phyloP scores from a whole-genome alignment of 2,888 invertebrate genomes.

The Cataglyphis cursor region DNA sequence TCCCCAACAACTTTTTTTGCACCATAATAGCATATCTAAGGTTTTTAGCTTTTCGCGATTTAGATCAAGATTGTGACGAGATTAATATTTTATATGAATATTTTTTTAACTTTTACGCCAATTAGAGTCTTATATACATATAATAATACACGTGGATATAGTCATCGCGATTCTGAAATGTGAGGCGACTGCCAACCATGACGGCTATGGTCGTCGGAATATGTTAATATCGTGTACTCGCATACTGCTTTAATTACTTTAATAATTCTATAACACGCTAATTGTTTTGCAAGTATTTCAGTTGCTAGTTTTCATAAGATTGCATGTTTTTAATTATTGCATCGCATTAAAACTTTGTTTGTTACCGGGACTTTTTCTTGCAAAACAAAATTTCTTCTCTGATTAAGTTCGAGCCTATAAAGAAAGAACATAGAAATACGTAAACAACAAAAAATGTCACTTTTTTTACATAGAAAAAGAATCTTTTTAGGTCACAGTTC shows the following conservation, averaged over 20 bases:
- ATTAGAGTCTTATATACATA: neutral
- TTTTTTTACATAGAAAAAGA: conserved; percentile 2
- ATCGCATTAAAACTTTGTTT: conserved; percentile 24
- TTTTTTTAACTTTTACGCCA: neutral
- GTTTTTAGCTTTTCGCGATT: neutral
- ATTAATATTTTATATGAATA: neutral
- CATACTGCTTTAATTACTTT: conserved; percentile 13
- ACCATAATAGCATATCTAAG: neutral
- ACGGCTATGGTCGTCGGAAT: conserved; percentile 4
- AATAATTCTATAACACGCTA: conserved; percentile 28
- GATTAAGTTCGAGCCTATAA: conserved; percentile 10
- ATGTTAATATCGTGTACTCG: conserved; percentile 24
- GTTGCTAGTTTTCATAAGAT: conserved; percentile 14
- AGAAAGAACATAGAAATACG: neutral
- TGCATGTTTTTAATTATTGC: conserved; percentile 33
- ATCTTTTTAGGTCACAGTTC: neutral
- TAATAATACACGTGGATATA: conserved; percentile 5
- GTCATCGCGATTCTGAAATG: neutral
- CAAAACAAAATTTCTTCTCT: conserved; percentile 14
- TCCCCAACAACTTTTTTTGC: neutral
- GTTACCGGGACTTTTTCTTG: conserved; percentile 2
- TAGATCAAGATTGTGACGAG: neutral
- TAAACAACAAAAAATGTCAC: neutral
- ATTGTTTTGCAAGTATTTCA: neutral
- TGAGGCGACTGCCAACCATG: neutral